Conservation (phyloP, 2,113 vertebrate species). For the Austrofundulus limnaeus region DNA sequence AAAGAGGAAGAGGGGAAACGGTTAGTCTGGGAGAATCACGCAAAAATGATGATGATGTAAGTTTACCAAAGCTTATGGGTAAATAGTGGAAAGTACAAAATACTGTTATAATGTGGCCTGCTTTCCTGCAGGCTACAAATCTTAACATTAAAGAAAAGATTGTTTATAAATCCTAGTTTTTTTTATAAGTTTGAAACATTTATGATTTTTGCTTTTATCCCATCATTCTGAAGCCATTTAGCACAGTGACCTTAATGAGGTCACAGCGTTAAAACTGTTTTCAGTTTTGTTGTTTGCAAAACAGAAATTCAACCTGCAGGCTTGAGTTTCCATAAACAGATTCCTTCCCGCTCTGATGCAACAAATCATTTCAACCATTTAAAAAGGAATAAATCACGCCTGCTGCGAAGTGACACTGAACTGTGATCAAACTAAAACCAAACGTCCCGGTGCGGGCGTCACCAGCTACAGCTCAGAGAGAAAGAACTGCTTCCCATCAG, state of each 20-base stretch:
- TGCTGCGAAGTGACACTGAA: too few relatives aligned
- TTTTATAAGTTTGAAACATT: too few relatives aligned
- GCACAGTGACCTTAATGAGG: background rate
- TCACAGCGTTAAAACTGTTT: too few relatives aligned
- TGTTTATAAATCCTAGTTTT: too few relatives aligned
- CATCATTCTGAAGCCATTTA: background rate
- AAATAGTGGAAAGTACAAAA: background rate
- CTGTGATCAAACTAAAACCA: background rate
- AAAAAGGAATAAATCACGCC: too few relatives aligned
- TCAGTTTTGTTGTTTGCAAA: background rate
- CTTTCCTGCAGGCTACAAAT: too few relatives aligned
- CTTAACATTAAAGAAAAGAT: too few relatives aligned
- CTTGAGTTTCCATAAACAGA: background rate
- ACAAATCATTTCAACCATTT: too few relatives aligned
- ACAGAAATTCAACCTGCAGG: background rate
- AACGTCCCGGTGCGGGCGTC: background rate
- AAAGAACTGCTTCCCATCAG: background rate
- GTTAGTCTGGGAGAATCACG: too few relatives aligned
- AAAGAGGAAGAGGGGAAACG: constrained; percentile 7
- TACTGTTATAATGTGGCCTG: too few relatives aligned
- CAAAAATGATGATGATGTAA: background rate
- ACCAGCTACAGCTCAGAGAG: background rate
- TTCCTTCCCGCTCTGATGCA: too few relatives aligned
- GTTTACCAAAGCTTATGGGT: background rate
- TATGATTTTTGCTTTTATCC: background rate